Evolutionary conservation across 2,888 invertebrate species (phyloP).

Genomic region (Tachina lurida): DNA sequence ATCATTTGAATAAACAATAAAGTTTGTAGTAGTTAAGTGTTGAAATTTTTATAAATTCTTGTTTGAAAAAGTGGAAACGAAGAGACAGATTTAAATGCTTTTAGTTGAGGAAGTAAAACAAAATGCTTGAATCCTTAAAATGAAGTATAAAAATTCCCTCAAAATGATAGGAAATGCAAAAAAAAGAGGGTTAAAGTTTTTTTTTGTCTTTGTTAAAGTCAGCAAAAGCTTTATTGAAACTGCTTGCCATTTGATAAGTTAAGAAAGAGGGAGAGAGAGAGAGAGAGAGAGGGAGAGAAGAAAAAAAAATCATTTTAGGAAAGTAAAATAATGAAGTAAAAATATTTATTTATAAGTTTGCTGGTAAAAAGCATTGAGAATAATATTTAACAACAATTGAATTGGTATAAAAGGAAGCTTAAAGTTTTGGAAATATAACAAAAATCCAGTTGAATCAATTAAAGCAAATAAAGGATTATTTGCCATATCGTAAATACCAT

Average conservation of each 20-base stretch:
- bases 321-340: constrained; percentile 7
- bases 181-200: not conserved
- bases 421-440: no score
- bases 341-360: constrained; percentile 19
- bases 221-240: not conserved
- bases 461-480: no score
- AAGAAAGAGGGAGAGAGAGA: not conserved
- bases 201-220: not conserved
- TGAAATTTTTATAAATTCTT: constrained; percentile 37
- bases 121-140: constrained; percentile 21
- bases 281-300: not conserved
- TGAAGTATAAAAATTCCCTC: not conserved
- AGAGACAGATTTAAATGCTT: constrained; percentile 35
- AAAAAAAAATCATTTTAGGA: not conserved
- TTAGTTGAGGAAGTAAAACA: constrained; percentile 11
- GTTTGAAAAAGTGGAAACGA: not conserved
- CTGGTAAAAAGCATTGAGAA: not conserved
- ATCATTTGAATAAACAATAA: constrained; percentile 49
- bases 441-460: no score
- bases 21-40: constrained; percentile 31
- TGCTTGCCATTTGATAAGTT: not conserved
- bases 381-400: no score
- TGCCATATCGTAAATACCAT: no score
- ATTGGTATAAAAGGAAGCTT: no score
- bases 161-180: not conserved